These are phyloP conservation scores for Hesperophylax magnus DNA, from an alignment of 1,140 invertebrate species.

Conservation along the genomic window DNA sequence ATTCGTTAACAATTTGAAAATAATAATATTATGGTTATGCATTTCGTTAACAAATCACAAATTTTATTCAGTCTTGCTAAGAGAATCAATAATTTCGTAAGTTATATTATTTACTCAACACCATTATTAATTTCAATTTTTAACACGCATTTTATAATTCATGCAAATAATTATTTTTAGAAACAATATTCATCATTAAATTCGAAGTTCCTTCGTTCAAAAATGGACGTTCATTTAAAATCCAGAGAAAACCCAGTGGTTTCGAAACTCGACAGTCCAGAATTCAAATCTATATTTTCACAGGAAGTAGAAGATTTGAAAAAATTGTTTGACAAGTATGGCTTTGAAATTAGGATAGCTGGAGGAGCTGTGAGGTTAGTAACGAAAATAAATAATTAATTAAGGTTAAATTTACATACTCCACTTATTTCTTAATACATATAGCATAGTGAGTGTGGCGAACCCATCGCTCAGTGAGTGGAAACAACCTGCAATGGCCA, in stretches of 20 bases:
- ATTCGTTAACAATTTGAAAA: neutral
- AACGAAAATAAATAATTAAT: neutral
- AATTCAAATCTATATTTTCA: constrained; percentile 88
- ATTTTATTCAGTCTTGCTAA: neutral
- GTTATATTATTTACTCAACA: constrained; percentile 52
- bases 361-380: constrained; percentile 90
- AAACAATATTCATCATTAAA: constrained; percentile 60
- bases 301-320: constrained; percentile 81
- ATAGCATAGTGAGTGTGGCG: no score
- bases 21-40: constrained; percentile 13
- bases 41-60: neutral
- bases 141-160: no score
- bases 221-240: constrained; percentile 66
- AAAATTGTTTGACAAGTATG: constrained; percentile 84
- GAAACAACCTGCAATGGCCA: no score
- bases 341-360: constrained; percentile 91
- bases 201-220: constrained; percentile 36
- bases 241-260: constrained; percentile 77
- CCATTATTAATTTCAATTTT: constrained; percentile 58
- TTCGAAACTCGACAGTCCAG: constrained; percentile 76
- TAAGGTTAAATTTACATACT: neutral
- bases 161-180: constrained; percentile 54
- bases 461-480: no score
- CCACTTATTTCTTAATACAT: no score
- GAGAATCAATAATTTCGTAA: neutral